These are phyloP conservation scores for Sparidentex hasta DNA, from an alignment of 2,797 vertebrate genomes.

Conservation along the genomic window DNA sequence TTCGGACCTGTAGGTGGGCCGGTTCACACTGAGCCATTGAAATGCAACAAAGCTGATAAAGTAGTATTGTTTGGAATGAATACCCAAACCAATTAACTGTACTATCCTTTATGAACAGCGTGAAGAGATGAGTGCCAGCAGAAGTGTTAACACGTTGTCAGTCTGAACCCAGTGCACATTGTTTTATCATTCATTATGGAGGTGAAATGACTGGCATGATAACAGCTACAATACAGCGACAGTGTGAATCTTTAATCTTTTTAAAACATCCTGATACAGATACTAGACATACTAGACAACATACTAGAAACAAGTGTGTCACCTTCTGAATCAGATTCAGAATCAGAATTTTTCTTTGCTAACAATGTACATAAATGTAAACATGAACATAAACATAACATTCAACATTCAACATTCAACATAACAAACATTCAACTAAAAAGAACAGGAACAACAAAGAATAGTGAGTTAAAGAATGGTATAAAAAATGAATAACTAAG, in stretches of 20 bases:
- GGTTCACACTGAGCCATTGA: background rate
- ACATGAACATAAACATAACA: too few species aligned
- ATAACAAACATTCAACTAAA: too few species aligned
- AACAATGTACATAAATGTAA: too few species aligned
- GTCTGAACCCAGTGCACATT: background rate
- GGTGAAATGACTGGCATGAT: background rate
- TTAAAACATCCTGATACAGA: background rate
- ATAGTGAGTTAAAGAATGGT: too few species aligned
- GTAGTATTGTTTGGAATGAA: background rate
- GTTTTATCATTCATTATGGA: background rate
- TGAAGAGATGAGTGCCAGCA: background rate
- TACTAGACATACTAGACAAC: too few species aligned
- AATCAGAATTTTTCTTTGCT: too few species aligned
- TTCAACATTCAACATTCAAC: too few species aligned
- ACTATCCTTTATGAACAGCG: background rate
- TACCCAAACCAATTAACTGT: background rate
- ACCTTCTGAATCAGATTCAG: too few species aligned
- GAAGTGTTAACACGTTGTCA: background rate
- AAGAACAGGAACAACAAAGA: too few species aligned
- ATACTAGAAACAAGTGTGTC: background rate
- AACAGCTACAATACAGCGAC: background rate
- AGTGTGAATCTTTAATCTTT: background rate
- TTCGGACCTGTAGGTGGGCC: background rate
- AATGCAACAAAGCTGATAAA: slow-evolving; percentile 21
- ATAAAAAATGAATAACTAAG: too few species aligned